Percentiles rank a stretch among this genome's conserved stretches.
phyloP scores from a whole-genome alignment of 2,113 vertebrate species.

The Centrocercus urophasianus region DNA sequence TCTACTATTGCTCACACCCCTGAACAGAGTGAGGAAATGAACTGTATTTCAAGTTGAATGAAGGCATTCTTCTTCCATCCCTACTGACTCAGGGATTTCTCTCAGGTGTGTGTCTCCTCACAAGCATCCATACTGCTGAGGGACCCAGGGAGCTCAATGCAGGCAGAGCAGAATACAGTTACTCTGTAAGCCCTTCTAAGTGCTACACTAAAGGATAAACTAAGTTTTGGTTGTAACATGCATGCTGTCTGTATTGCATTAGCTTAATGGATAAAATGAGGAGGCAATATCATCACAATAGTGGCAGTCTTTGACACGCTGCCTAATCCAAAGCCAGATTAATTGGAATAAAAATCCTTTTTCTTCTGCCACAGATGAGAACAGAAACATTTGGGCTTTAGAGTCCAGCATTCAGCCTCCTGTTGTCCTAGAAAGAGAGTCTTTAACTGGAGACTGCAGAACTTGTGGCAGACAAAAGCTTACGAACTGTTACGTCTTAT shows the following conservation, averaged over 20 bases:
- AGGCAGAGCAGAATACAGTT: not conserved
- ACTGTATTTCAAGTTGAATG: not conserved
- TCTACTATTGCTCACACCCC: not conserved
- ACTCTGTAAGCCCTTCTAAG: not conserved
- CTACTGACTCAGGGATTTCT: not conserved
- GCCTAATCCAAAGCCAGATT: not conserved
- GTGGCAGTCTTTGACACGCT: not conserved
- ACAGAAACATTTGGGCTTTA: not conserved
- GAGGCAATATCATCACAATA: not conserved
- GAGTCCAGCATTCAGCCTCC: not conserved
- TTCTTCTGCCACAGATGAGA: not conserved
- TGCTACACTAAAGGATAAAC: not conserved
- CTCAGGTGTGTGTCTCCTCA: not conserved
- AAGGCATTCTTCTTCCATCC: not conserved
- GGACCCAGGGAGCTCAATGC: not conserved
- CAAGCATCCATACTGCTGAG: not conserved
- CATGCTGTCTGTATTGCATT: not conserved
- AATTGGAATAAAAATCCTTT: not conserved
- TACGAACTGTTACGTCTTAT: not conserved
- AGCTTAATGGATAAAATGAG: not conserved
- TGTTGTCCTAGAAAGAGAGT: not conserved
- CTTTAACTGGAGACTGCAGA: not conserved
- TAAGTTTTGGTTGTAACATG: not conserved
- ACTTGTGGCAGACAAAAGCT: not conserved
- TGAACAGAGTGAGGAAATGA: not conserved